Evolutionary conservation across 2,113 vertebrate genomes (phyloP).

Genomic region (Nerophis ophidion): DNA sequence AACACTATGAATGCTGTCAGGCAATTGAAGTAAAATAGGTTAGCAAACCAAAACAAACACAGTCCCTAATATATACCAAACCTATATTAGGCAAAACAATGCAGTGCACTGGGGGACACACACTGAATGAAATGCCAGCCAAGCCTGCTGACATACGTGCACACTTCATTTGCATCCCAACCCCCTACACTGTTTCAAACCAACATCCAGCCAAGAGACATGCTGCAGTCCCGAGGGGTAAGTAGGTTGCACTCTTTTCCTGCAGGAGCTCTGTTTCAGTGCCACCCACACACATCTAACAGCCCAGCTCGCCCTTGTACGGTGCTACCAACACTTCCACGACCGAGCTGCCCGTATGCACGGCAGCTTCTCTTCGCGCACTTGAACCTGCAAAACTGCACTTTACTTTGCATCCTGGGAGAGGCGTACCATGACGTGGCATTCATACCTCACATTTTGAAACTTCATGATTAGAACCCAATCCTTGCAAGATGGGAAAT

Average conservation of each 20-base stretch:
- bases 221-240: conserved; percentile 63
- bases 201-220: conserved; percentile 26
- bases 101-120: neutral
- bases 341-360: conserved; percentile 44
- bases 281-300: conserved; percentile 64
- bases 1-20: neutral
- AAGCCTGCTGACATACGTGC: conserved; percentile 18
- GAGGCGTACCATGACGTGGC: neutral
- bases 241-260: conserved; percentile 50
- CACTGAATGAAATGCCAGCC: conserved; percentile 11
- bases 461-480: conserved; percentile 29
- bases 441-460: conserved; percentile 8
- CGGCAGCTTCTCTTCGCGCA: conserved; percentile 8
- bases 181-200: conserved; percentile 48
- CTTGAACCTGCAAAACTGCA: conserved; percentile 10
- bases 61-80: neutral
- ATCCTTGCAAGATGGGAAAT: conserved; percentile 25
- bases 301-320: conserved; percentile 60
- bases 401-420: conserved; percentile 21
- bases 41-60: neutral
- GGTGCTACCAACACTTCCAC: conserved; percentile 46
- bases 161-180: conserved; percentile 53
- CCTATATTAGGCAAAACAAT: neutral
- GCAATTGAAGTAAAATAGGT: neutral
- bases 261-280: conserved; percentile 25